Evolutionary conservation across 2,113 vertebrate species (phyloP).

Genomic region (Ranitomeya variabilis): DNA sequence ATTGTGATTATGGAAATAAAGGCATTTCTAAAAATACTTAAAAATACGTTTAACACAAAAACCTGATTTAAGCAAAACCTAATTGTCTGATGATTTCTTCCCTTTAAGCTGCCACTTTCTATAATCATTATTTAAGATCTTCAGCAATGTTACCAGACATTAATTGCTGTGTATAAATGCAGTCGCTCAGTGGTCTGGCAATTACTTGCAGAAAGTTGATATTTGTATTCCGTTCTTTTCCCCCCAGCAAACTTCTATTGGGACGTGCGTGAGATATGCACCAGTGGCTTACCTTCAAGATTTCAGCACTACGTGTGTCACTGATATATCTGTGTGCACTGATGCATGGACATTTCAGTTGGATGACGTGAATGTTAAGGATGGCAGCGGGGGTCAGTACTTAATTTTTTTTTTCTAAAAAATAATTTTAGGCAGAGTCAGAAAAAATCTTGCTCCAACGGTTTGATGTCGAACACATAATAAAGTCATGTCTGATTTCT

Average conservation of each 20-base stretch:
- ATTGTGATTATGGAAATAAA: no score
- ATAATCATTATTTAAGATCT: no score
- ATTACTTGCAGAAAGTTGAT: neutral
- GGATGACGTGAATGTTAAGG: neutral
- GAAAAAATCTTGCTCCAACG: neutral
- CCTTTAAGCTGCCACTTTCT: no score
- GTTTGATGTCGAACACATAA: neutral
- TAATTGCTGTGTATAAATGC: neutral
- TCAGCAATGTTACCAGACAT: no score
- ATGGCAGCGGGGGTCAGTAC: slow-evolving; percentile 45
- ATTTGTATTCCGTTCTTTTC: neutral
- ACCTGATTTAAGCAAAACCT: no score
- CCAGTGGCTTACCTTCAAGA: slow-evolving; percentile 83
- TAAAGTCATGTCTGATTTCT: neutral
- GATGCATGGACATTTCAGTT: slow-evolving; percentile 16
- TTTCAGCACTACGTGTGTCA: slow-evolving; percentile 74
- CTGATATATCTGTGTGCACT: slow-evolving; percentile 56
- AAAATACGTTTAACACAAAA: no score
- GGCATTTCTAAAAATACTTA: no score
- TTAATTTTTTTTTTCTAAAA: neutral
- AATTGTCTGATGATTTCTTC: no score
- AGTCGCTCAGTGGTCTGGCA: neutral
- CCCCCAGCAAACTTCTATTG: slow-evolving; percentile 74
- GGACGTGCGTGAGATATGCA: slow-evolving; percentile 77
- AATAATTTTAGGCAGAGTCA: neutral